Conservation (phyloP, 2,888 invertebrate genomes). For the Leptopilina drosophilae region DNA sequence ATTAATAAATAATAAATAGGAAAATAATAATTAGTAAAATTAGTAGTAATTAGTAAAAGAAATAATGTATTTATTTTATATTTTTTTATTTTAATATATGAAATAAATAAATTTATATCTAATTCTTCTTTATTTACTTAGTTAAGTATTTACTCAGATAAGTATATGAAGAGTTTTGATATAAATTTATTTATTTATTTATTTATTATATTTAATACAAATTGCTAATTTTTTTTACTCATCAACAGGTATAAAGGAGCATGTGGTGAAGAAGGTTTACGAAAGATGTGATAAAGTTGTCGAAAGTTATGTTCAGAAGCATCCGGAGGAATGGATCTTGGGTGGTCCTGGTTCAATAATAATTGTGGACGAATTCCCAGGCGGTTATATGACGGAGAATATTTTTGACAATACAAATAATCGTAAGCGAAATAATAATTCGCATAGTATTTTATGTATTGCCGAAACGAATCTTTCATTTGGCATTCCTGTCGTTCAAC, state of each 20-base stretch:
- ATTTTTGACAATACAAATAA: slow-evolving; percentile 77
- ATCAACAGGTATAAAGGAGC: slow-evolving; percentile 79
- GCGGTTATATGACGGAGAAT: slow-evolving; percentile 80
- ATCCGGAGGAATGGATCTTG: slow-evolving; percentile 78
- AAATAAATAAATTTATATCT: no score
- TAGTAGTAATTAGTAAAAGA: no score
- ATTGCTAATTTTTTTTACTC: no score
- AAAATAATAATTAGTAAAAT: no score
- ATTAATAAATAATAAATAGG: no score
- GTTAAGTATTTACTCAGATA: no score
- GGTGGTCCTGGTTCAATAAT: slow-evolving; percentile 82
- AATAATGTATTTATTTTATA: no score
- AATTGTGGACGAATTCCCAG: slow-evolving; percentile 83
- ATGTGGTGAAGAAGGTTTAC: slow-evolving; percentile 80
- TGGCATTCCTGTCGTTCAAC: slow-evolving; percentile 72
- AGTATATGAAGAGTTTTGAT: no score
- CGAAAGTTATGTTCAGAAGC: slow-evolving; percentile 76
- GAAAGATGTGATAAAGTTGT: slow-evolving; percentile 80
- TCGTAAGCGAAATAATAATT: slow-evolving; percentile 78
- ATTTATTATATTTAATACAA: background rate
- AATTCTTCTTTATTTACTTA: no score
- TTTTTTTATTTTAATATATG: no score
- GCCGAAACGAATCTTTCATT: slow-evolving; percentile 78
- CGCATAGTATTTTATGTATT: slow-evolving; percentile 82
- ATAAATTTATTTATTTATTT: no score